Percentiles rank a stretch among this genome's conserved stretches.
Conservation (phyloP, 1,140 invertebrate species). For the Schlechtendalia chinensis region DNA sequence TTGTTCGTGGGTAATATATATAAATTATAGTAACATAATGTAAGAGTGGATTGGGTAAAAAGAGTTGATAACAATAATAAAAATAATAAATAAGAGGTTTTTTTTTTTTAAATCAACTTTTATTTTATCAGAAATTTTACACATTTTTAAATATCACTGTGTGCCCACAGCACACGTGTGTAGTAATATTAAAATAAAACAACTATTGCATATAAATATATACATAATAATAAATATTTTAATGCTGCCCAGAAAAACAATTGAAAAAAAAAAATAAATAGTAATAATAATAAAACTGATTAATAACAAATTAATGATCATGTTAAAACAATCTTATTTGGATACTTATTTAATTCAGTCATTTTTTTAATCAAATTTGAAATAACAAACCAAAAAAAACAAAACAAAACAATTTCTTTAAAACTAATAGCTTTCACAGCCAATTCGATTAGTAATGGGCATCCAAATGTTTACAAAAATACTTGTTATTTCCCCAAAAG, state of each 20-base stretch:
- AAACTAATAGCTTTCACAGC: slow-evolving; percentile 47
- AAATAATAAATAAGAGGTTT: too few species aligned
- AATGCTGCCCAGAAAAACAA: slow-evolving; percentile 6
- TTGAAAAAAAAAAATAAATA: slow-evolving; percentile 16
- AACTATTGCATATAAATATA: neutral
- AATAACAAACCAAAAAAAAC: slow-evolving; percentile 49
- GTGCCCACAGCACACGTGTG: neutral
- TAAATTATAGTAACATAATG: neutral
- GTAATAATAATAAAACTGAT: slow-evolving; percentile 3
- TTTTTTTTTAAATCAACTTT: slow-evolving; percentile 1
- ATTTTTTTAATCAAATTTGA: slow-evolving; percentile 32
- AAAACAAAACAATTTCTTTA: slow-evolving; percentile 3
- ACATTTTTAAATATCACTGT: slow-evolving; percentile 39
- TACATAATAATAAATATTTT: slow-evolving; percentile 25
- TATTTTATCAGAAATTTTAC: slow-evolving; percentile 21
- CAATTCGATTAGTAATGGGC: slow-evolving; percentile 45
- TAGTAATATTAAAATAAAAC: slow-evolving; percentile 7
- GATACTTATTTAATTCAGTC: slow-evolving; percentile 47
- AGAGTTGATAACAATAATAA: neutral
- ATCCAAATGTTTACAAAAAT: slow-evolving; percentile 26
- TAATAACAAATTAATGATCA: slow-evolving; percentile 21
- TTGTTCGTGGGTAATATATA: neutral
- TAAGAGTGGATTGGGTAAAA: neutral
- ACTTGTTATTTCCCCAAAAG: slow-evolving; percentile 46
- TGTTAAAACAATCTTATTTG: slow-evolving; percentile 29